phyloP scores from a whole-genome alignment of 2,113 vertebrate genomes.

The Taxidea taxus region DNA sequence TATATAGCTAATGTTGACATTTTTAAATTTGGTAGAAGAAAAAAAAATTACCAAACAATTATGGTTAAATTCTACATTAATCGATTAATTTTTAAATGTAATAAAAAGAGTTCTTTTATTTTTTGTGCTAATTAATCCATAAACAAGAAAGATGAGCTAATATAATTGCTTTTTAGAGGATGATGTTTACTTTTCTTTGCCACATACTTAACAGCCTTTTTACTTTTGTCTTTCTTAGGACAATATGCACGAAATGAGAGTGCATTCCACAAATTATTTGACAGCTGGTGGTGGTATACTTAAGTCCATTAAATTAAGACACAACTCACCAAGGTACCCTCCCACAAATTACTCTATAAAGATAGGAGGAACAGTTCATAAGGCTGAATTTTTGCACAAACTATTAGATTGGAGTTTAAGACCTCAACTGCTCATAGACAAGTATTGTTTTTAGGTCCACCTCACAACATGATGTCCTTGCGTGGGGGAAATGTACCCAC shows the following conservation, averaged over 20 bases:
- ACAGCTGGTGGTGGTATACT: slow-evolving; percentile 62
- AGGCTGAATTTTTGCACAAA: slow-evolving; percentile 54
- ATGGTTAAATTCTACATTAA: neutral
- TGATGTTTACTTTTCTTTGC: slow-evolving; percentile 60
- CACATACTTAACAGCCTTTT: slow-evolving; percentile 25
- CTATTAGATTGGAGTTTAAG: slow-evolving; percentile 38
- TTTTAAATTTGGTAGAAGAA: neutral
- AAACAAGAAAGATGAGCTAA: slow-evolving; percentile 17
- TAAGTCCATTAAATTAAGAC: slow-evolving; percentile 73
- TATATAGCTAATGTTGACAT: neutral
- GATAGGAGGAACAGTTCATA: slow-evolving; percentile 19
- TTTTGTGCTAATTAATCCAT: slow-evolving; percentile 58
- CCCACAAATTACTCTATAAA: slow-evolving; percentile 54
- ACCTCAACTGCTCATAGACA: slow-evolving; percentile 55
- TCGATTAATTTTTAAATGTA: slow-evolving; percentile 27
- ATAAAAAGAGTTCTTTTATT: slow-evolving; percentile 56
- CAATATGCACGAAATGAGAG: slow-evolving; percentile 56
- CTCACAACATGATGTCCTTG: slow-evolving; percentile 64
- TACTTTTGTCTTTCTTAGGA: slow-evolving; percentile 53
- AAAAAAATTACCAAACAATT: neutral
- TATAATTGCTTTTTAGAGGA: slow-evolving; percentile 49
- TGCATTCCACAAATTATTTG: slow-evolving; percentile 66
- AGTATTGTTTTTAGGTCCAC: slow-evolving; percentile 42
- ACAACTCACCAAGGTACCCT: neutral
- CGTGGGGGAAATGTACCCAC: slow-evolving; percentile 18